These are phyloP conservation scores for Maccullochella peelii DNA, from an alignment of 2,113 vertebrate genomes.

Conservation along the genomic window DNA sequence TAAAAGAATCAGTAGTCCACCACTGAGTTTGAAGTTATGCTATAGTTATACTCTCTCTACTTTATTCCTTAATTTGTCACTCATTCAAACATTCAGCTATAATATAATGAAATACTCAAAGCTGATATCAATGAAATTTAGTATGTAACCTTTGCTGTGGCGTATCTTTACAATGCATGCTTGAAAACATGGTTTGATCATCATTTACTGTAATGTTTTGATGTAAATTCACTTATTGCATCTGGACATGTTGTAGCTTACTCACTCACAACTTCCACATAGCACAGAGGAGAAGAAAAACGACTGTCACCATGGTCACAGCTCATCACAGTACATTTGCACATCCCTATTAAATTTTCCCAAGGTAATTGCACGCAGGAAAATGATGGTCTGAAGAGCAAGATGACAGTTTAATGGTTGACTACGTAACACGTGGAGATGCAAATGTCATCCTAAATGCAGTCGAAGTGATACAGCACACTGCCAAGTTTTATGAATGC, in stretches of 20 bases:
- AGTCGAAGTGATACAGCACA: not conserved
- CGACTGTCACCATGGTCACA: constrained; percentile 48
- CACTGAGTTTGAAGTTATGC: constrained; percentile 17
- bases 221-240: constrained; percentile 12
- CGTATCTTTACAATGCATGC: constrained; percentile 19
- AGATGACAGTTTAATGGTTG: constrained; percentile 60
- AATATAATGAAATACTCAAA: not conserved
- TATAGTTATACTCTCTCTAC: not conserved
- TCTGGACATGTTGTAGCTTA: constrained; percentile 3
- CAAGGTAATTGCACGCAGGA: constrained; percentile 27
- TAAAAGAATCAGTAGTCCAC: not conserved
- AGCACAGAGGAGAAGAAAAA: constrained; percentile 17
- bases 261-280: constrained; percentile 9
- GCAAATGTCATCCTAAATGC: constrained; percentile 33
- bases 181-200: constrained; percentile 23
- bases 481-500: constrained; percentile 18
- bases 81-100: not conserved
- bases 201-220: constrained; percentile 12
- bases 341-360: constrained; percentile 31
- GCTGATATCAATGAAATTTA: not conserved
- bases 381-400: constrained; percentile 25
- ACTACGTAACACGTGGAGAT: not conserved
- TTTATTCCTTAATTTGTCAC: not conserved
- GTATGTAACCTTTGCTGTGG: not conserved
- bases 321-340: constrained; percentile 32